phyloP scores from a whole-genome alignment of 2,797 vertebrate species.

The Chaunax sp. region DNA sequence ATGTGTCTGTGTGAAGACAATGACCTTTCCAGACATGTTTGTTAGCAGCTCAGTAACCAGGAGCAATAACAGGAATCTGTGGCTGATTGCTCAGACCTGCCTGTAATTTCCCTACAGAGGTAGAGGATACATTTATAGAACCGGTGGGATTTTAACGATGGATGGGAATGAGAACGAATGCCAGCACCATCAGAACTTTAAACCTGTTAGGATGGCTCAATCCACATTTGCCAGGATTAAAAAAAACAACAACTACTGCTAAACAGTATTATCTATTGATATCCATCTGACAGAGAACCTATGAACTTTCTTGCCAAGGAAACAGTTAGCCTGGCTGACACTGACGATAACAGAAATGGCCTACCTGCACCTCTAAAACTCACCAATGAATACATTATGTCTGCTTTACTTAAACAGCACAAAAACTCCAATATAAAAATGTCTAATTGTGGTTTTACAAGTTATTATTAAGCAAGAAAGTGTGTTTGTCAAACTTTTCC shows the following conservation, averaged over 20 bases:
- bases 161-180: slow-evolving; percentile 8
- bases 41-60: slow-evolving; percentile 60
- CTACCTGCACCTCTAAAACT: background rate
- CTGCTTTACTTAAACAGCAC: background rate
- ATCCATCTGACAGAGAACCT: background rate
- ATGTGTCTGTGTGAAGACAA: slow-evolving; percentile 54
- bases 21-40: slow-evolving; percentile 65
- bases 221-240: background rate
- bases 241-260: slow-evolving; percentile 4
- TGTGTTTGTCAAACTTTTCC: background rate
- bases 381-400: background rate
- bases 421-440: background rate
- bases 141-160: slow-evolving; percentile 8
- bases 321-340: background rate
- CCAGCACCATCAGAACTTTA: background rate
- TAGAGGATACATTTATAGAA: slow-evolving; percentile 55
- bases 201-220: slow-evolving; percentile 1
- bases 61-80: slow-evolving; percentile 77
- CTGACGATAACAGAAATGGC: too few relatives aligned
- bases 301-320: background rate
- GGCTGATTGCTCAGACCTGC: slow-evolving; percentile 68
- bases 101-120: slow-evolving; percentile 71
- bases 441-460: background rate
- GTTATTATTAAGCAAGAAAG: background rate
- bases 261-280: too few relatives aligned